Evolutionary conservation across 2,113 vertebrate species (phyloP).

Genomic region (Stomatorhinus ivindoensis): DNA sequence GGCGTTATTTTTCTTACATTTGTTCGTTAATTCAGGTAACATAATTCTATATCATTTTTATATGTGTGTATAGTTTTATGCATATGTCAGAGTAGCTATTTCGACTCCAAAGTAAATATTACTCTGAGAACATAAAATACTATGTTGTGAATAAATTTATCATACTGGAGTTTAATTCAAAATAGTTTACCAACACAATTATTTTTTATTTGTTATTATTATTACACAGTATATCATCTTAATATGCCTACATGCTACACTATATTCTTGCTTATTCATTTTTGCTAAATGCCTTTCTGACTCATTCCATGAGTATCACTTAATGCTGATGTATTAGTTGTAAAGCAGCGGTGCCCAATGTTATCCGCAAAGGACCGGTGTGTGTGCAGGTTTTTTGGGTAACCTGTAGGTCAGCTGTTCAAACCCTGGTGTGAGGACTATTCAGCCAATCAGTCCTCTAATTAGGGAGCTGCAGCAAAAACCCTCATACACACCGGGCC

Average conservation of each 20-base stretch:
- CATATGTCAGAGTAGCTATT: not conserved
- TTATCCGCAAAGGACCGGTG: no score
- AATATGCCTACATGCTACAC: not conserved
- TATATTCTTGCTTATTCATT: not conserved
- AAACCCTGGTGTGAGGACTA: no score
- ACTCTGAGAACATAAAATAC: not conserved
- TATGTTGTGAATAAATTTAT: not conserved
- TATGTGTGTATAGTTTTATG: not conserved
- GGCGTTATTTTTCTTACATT: conserved; percentile 51
- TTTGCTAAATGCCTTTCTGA: not conserved
- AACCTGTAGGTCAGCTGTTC: no score
- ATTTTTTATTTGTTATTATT: not conserved
- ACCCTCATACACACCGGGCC: no score
- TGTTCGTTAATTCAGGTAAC: conserved; percentile 63
- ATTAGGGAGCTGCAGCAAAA: no score
- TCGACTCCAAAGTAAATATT: not conserved
- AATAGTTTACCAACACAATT: not conserved
- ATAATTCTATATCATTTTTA: conserved; percentile 15
- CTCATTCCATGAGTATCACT: not conserved
- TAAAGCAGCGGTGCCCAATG: no score
- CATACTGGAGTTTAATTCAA: not conserved
- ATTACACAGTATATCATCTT: not conserved
- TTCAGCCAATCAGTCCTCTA: no score
- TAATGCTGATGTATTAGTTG: not conserved
- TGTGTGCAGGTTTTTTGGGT: no score